Evolutionary conservation across 30 jellyfish, hydroid and myxozoan genomes (phyloP), one percentile per base, ranked within the genome.

Genomic region (Hydractinia symbiolongicarpus): DNA sequence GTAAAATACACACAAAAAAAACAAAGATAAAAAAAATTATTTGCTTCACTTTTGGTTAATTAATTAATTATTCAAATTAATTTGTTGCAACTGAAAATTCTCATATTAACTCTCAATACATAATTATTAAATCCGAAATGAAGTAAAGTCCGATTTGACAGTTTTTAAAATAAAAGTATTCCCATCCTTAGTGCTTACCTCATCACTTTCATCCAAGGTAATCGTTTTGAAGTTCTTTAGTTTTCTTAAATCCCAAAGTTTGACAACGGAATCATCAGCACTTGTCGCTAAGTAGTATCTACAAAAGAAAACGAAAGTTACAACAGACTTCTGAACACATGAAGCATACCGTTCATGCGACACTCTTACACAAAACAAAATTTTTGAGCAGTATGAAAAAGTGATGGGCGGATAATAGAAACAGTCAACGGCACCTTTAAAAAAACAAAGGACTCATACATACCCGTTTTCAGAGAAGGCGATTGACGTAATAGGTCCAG

Each of bases 391-490:
- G 44, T 30, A 30, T 2, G 44, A 30, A 30, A 30, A 30, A 30
- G 44, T 30, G 44, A 30, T 30, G 44, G 1, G 44, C 44, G 2
- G 44, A 67, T 10, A 2, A 1, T 67, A 10, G 14, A 4, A 13
- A 13, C 14, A 13, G 50, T 21, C 50, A 13, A 21, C 50, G 20
- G 20, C 51, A 67, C 51, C 51, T 10, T 21, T 16, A 64, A 50
- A 4, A 7, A 80, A 64, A 17, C 54, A 7, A 10, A 17, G 7
- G 17, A 60, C 8, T 4, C 8, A 52, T 8, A 20, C 95, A 40
- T 78, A 93, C 97, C 99, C 99, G 86, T 94, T 94, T 70, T 94
- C 99, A 30, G 99, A 94, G 82, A 94, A 94, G 0, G 97, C 79
- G 58, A 94, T 94, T 77, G 95, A 82, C 7, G 97, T 90, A 54